Conservation (phyloP, 2,797 vertebrate species). For the Sebastes baramenuke region DNA sequence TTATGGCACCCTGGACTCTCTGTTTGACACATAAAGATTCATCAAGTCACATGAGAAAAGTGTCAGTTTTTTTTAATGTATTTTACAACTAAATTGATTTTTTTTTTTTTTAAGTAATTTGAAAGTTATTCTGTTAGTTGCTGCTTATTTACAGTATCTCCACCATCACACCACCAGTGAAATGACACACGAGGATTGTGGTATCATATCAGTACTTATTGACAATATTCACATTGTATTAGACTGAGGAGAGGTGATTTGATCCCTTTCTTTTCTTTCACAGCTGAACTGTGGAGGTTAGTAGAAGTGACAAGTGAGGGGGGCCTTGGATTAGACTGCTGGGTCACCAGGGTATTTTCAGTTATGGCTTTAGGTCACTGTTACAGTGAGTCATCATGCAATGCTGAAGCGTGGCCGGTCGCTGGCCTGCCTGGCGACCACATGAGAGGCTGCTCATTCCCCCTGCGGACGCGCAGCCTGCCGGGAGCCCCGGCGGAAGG, state of each 20-base stretch:
- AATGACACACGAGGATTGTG: slow-evolving; percentile 12
- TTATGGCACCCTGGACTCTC: slow-evolving; percentile 60
- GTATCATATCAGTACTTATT: slow-evolving; percentile 34
- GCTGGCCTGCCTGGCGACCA: slow-evolving; percentile 57
- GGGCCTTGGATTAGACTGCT: background rate
- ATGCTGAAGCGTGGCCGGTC: slow-evolving; percentile 40
- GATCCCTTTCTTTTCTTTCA: slow-evolving; percentile 25
- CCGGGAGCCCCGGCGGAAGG: slow-evolving; percentile 17
- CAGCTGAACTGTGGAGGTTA: slow-evolving; percentile 32
- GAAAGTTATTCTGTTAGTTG: slow-evolving; percentile 12
- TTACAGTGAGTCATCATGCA: slow-evolving; percentile 75
- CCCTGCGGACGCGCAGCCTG: slow-evolving; percentile 25
- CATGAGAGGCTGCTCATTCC: slow-evolving; percentile 55
- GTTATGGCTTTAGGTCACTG: slow-evolving; percentile 73
- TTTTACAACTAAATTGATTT: background rate
- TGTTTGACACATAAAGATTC: slow-evolving; percentile 26
- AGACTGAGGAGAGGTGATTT: slow-evolving; percentile 12
- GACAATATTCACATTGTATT: slow-evolving; percentile 40
- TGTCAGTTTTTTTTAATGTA: background rate
- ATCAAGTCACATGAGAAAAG: slow-evolving; percentile 1
- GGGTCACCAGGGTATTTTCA: slow-evolving; percentile 64
- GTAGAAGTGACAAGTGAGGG: slow-evolving; percentile 23
- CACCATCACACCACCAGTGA: slow-evolving; percentile 13
- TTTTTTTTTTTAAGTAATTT: background rate
- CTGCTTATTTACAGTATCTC: slow-evolving; percentile 60